A percentile compares a stretch with the other conserved stretches of the same genome.
These are phyloP conservation scores for human (Homo sapiens) DNA, from an alignment of 2,113 vertebrate species.

Conservation along the genomic window GRCh38 chrX:16356001-16356500, in stretches of 20 bases:
- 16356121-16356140: background rate
- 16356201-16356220: background rate
- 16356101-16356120: conserved; percentile 4
- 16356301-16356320: conserved; percentile 14
- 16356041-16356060: conserved; percentile 12
- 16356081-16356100: background rate
- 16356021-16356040: conserved; percentile 35
- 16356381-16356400: too few species aligned
- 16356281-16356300: background rate
- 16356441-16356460: too few species aligned
- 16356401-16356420: too few species aligned
- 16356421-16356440: too few species aligned
- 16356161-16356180: background rate
- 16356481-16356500: too few species aligned
- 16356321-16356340: background rate
- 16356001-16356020: background rate
- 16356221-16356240: conserved; percentile 5
- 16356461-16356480: too few species aligned
- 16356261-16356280: background rate
- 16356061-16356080: background rate
- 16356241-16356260: background rate
- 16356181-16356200: background rate
- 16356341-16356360: background rate
- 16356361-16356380: too few species aligned
- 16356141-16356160: conserved; percentile 6